Evolutionary conservation across 2,113 vertebrate species (phyloP).

Genomic region (Crotalus viridis): DNA sequence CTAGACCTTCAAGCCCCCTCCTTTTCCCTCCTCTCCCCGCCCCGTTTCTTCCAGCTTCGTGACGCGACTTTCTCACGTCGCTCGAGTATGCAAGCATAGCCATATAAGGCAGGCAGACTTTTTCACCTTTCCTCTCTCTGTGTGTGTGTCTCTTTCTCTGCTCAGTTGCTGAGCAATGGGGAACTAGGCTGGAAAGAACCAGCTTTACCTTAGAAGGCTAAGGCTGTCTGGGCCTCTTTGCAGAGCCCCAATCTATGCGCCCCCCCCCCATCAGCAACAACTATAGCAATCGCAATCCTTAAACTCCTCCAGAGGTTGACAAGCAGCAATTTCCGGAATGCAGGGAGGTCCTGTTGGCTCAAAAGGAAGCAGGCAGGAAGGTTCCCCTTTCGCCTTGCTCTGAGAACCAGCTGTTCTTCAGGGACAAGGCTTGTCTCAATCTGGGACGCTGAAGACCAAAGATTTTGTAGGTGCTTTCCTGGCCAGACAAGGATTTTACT

Average conservation of each 20-base stretch:
- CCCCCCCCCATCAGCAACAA: too few species aligned
- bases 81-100: slow-evolving; percentile 65
- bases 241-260: not conserved
- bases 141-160: fast-evolving
- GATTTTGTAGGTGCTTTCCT: not conserved
- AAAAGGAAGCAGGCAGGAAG: not conserved
- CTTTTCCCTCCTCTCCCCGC: not conserved
- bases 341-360: not conserved
- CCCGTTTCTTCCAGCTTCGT: fast-evolving
- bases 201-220: slow-evolving; percentile 75
- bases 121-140: slow-evolving; percentile 40
- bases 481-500: not conserved
- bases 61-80: fast-evolving
- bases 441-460: not conserved
- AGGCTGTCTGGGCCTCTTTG: slow-evolving; percentile 37
- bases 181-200: not conserved
- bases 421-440: not conserved
- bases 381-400: not conserved
- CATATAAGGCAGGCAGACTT: slow-evolving; percentile 66
- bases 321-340: not conserved
- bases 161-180: slow-evolving; percentile 11
- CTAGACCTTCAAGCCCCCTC: not conserved
- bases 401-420: too few species aligned
- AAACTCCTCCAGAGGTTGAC: not conserved
- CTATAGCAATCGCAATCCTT: not conserved